phyloP scores from a whole-genome alignment of 2,888 invertebrate genomes.

The Sclerodermus sp. region DNA sequence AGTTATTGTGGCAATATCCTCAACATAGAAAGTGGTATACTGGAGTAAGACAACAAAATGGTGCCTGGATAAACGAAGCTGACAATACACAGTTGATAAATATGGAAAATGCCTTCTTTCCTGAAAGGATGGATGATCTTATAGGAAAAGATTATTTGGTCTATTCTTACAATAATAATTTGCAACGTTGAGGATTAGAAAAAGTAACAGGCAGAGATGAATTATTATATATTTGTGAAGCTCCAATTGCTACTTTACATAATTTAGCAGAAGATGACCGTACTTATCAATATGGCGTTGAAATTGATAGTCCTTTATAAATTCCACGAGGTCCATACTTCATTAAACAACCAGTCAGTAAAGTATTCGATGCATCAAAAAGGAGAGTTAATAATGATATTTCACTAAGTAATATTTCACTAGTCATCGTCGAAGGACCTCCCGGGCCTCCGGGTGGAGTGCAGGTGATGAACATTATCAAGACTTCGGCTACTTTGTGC shows the following conservation, averaged over 20 bases:
- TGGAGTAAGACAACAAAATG: slow-evolving; percentile 75
- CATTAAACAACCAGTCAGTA: slow-evolving; percentile 79
- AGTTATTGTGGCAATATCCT: slow-evolving; percentile 80
- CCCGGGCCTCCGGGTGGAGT: slow-evolving; percentile 91
- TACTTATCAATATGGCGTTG: slow-evolving; percentile 83
- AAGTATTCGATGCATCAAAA: slow-evolving; percentile 79
- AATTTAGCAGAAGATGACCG: slow-evolving; percentile 74
- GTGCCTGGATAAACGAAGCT: slow-evolving; percentile 80
- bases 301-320: slow-evolving; percentile 76
- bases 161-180: slow-evolving; percentile 64
- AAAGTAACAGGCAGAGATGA: slow-evolving; percentile 77
- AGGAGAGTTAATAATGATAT: slow-evolving; percentile 73
- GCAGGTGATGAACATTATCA: slow-evolving; percentile 75
- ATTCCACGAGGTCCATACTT: slow-evolving; percentile 90
- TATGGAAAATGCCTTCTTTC: slow-evolving; percentile 81
- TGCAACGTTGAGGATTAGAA: slow-evolving; percentile 83
- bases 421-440: slow-evolving; percentile 81
- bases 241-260: slow-evolving; percentile 72
- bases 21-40: slow-evolving; percentile 87
- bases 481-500: slow-evolving; percentile 75
- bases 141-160: slow-evolving; percentile 74
- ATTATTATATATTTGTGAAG: slow-evolving; percentile 86
- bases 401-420: slow-evolving; percentile 76
- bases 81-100: slow-evolving; percentile 79
- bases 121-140: slow-evolving; percentile 60